Evolutionary conservation across 2,888 invertebrate species (phyloP).

Genomic region (Penaeus monodon): DNA sequence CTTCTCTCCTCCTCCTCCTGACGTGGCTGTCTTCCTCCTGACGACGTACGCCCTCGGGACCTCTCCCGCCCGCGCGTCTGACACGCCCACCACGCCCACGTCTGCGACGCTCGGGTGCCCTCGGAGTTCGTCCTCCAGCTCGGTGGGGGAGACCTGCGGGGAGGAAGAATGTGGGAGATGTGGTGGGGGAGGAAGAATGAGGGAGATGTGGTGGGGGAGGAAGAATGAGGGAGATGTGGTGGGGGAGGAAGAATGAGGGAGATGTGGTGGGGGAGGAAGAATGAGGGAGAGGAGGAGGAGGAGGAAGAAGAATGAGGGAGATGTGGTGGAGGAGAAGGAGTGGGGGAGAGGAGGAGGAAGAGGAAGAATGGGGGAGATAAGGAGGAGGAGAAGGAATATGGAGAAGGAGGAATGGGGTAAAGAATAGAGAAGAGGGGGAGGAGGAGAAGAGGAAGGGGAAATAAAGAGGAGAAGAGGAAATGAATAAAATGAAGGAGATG

Average conservation of each 20-base stretch:
- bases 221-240: neutral
- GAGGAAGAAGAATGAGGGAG: neutral
- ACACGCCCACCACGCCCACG: conserved; percentile 85
- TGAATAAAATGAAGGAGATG: no score
- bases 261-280: neutral
- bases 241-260: neutral
- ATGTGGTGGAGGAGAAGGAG: neutral
- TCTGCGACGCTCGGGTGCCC: conserved; percentile 82
- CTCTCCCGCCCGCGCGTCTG: conserved; percentile 79
- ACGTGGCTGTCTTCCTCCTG: no score
- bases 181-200: neutral
- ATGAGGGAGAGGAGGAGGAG: neutral
- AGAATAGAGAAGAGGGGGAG: no score
- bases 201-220: neutral
- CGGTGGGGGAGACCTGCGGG: conserved; percentile 73
- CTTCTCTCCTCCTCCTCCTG: neutral
- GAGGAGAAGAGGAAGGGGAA: no score
- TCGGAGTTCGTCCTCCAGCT: conserved; percentile 82
- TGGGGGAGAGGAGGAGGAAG: neutral
- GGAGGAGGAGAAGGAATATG: no score
- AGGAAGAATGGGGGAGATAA: neutral
- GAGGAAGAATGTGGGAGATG: neutral
- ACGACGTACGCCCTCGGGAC: conserved; percentile 83
- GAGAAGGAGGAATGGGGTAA: no score
- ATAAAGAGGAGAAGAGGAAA: no score